These are phyloP conservation scores for Menidia beryllina DNA, from an alignment of 2,113 vertebrate species.

Conservation along the genomic window DNA sequence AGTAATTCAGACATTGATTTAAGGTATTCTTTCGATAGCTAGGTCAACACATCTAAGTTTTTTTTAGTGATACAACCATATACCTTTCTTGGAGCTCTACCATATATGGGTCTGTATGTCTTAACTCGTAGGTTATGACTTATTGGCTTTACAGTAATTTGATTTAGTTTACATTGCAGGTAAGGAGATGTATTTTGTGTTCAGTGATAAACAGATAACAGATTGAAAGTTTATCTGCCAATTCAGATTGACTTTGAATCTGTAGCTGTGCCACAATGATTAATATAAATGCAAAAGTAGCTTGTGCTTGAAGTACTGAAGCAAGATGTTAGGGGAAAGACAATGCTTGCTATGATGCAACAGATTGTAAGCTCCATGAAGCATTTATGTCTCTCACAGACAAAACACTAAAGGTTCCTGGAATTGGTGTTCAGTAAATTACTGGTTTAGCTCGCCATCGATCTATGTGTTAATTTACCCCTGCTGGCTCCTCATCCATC, in stretches of 20 bases:
- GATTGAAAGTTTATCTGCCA: conserved; percentile 4
- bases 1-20: too few relatives aligned
- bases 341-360: conserved; percentile 44
- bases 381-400: conserved; percentile 54
- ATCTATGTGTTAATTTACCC: conserved; percentile 73
- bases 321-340: conserved; percentile 34
- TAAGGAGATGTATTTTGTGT: too few relatives aligned
- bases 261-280: conserved; percentile 10
- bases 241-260: not conserved
- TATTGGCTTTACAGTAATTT: too few relatives aligned
- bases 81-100: too few relatives aligned
- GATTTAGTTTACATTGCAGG: too few relatives aligned
- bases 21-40: too few relatives aligned
- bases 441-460: conserved; percentile 51
- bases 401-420: conserved; percentile 39
- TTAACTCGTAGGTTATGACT: too few relatives aligned
- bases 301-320: conserved; percentile 22
- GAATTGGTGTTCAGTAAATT: conserved; percentile 40
- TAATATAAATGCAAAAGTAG: conserved; percentile 11
- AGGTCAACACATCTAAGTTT: too few relatives aligned
- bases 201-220: too few relatives aligned
- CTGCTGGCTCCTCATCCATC: conserved; percentile 72
- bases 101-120: too few relatives aligned
- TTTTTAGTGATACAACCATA: too few relatives aligned
- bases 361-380: conserved; percentile 58